Evolutionary conservation across 2,113 vertebrate species (phyloP).

Genomic region (Nannobrachium achirus): DNA sequence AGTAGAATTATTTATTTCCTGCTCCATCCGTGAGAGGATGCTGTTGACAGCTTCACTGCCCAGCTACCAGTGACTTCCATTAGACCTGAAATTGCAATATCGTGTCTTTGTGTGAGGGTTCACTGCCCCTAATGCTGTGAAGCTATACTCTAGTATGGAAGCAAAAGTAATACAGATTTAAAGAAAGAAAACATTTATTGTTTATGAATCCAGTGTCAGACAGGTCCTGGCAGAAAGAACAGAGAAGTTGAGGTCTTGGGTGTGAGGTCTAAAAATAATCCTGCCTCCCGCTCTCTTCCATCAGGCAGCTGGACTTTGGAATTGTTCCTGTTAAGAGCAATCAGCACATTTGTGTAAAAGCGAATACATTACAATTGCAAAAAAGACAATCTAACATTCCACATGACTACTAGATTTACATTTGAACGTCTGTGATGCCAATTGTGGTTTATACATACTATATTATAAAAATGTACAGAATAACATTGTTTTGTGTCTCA

Average conservation of each 20-base stretch:
- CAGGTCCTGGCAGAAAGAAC: constrained; percentile 71
- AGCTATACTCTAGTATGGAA: constrained; percentile 35
- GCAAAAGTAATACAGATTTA: constrained; percentile 57
- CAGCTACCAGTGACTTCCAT: constrained; percentile 64
- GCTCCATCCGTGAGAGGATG: constrained; percentile 58
- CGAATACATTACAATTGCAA: constrained; percentile 73
- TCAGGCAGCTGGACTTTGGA: constrained; percentile 65
- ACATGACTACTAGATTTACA: constrained; percentile 76
- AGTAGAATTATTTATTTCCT: constrained; percentile 70
- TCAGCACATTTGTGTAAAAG: constrained; percentile 76
- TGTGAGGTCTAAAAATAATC: constrained; percentile 71
- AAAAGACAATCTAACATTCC: constrained; percentile 78
- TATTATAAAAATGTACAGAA: constrained; percentile 81
- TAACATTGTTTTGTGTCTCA: constrained; percentile 82
- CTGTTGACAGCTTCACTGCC: constrained; percentile 63
- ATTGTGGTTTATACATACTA: constrained; percentile 59
- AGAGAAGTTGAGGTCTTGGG: constrained; percentile 71
- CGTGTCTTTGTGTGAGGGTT: constrained; percentile 44
- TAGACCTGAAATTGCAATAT: constrained; percentile 51
- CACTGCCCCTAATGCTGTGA: constrained; percentile 30
- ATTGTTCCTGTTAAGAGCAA: constrained; percentile 56
- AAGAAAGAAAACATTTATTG: constrained; percentile 84
- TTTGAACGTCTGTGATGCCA: constrained; percentile 67
- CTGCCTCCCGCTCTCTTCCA: constrained; percentile 43
- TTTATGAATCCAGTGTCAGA: constrained; percentile 74